These are phyloP conservation scores for Acrobasis suavella DNA, from an alignment of 2,888 invertebrate species.

Conservation along the genomic window DNA sequence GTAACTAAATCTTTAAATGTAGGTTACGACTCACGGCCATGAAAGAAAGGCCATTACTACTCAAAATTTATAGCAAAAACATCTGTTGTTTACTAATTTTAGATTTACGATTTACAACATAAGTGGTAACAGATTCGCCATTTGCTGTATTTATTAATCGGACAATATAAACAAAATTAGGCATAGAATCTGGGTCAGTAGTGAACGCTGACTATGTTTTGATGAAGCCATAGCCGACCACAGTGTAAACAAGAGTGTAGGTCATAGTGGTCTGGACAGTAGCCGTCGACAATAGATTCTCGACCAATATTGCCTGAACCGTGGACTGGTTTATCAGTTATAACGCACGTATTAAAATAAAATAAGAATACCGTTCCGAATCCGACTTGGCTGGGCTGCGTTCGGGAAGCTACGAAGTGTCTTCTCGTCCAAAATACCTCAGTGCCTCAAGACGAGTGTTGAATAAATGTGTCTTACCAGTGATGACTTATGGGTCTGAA, in stretches of 20 bases:
- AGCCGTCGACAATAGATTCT: slow-evolving; percentile 14
- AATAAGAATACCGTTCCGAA: not conserved
- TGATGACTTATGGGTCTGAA: no score
- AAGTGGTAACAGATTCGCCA: not conserved
- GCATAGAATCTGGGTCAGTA: slow-evolving; percentile 57
- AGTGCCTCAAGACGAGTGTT: no score
- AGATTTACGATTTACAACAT: slow-evolving; percentile 10
- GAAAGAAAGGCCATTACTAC: not conserved
- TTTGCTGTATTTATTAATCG: slow-evolving; percentile 10
- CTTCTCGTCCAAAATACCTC: no score
- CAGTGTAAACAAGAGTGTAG: slow-evolving; percentile 43
- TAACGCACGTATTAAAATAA: not conserved
- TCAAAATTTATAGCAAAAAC: not conserved
- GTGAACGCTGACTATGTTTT: slow-evolving; percentile 47
- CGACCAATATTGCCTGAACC: slow-evolving; percentile 9
- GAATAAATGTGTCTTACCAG: no score
- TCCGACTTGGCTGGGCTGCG: no score
- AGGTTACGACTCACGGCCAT: not conserved
- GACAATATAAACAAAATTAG: slow-evolving; percentile 42
- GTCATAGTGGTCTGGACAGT: slow-evolving; percentile 16
- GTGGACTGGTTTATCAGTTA: slow-evolving; percentile 9
- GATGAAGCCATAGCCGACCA: slow-evolving; percentile 43
- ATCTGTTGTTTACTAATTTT: slow-evolving; percentile 5
- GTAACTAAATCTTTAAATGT: not conserved
- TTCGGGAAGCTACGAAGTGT: no score